Evolutionary conservation across 2,113 vertebrate species (phyloP).

Genomic region (Neolamprologus devosi): DNA sequence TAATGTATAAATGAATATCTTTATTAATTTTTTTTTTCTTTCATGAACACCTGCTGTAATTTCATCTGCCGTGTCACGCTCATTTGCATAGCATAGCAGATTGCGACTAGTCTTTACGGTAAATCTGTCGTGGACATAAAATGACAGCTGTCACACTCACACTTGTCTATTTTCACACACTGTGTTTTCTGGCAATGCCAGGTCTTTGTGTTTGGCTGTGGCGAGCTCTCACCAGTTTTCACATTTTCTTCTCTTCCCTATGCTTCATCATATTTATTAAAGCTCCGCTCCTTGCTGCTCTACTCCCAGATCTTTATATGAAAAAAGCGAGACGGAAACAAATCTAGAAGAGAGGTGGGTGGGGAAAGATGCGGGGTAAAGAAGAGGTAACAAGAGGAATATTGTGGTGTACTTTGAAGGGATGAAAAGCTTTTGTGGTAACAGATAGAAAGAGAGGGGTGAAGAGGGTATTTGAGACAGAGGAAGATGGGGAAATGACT

Average conservation of each 20-base stretch:
- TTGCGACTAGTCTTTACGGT: not conserved
- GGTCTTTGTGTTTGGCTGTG: not conserved
- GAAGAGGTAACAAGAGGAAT: not conserved
- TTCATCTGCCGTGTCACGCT: not conserved
- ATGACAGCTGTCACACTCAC: constrained; percentile 5
- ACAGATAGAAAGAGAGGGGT: not conserved
- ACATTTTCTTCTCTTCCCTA: constrained; percentile 12
- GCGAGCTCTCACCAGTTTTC: not conserved
- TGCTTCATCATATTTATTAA: constrained; percentile 35
- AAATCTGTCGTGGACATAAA: constrained; percentile 30
- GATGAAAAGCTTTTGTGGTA: not conserved
- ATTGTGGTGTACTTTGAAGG: not conserved
- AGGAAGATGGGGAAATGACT: not conserved
- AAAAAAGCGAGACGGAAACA: not conserved
- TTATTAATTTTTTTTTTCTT: not conserved
- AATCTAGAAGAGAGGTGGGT: not conserved
- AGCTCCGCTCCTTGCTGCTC: not conserved
- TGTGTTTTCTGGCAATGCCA: not conserved
- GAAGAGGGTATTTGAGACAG: not conserved
- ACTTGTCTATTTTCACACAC: not conserved
- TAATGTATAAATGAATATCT: not conserved
- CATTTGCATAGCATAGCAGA: not conserved
- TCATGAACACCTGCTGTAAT: not conserved
- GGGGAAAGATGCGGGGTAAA: not conserved
- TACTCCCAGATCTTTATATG: not conserved